These are phyloP conservation scores for Platynereis dumerilii DNA, from an alignment of 2,888 invertebrate species.

Conservation along the genomic window DNA sequence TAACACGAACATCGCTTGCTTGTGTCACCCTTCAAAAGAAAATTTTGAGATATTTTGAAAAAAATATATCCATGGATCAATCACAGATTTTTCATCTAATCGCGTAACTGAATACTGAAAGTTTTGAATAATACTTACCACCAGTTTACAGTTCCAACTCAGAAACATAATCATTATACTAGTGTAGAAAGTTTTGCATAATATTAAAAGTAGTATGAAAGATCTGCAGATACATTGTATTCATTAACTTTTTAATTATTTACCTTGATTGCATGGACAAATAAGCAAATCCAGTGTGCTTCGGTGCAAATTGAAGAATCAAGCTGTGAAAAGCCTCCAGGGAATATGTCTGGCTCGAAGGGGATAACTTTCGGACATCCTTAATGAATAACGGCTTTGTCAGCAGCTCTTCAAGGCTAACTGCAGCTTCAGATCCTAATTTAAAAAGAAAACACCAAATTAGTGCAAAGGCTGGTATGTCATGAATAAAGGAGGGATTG, in stretches of 20 bases:
- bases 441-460: too few relatives aligned
- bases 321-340: background rate
- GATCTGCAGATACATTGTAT: background rate
- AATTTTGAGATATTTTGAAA: too few relatives aligned
- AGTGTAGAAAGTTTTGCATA: background rate
- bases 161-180: background rate
- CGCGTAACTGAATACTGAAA: too few relatives aligned
- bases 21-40: too few relatives aligned
- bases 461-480: too few relatives aligned
- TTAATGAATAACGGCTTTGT: background rate
- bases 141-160: too few relatives aligned
- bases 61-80: too few relatives aligned
- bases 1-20: too few relatives aligned
- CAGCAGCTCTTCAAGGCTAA: background rate
- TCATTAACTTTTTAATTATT: background rate
- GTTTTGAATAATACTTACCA: too few relatives aligned
- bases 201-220: background rate
- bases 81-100: too few relatives aligned
- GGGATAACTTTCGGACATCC: background rate
- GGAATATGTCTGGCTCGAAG: background rate
- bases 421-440: slow-evolving; percentile 1
- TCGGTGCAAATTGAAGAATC: background rate
- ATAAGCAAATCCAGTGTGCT: background rate
- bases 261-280: background rate
- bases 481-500: too few relatives aligned